Conservation (phyloP, 2,113 vertebrate genomes). For the Rana temporaria region DNA sequence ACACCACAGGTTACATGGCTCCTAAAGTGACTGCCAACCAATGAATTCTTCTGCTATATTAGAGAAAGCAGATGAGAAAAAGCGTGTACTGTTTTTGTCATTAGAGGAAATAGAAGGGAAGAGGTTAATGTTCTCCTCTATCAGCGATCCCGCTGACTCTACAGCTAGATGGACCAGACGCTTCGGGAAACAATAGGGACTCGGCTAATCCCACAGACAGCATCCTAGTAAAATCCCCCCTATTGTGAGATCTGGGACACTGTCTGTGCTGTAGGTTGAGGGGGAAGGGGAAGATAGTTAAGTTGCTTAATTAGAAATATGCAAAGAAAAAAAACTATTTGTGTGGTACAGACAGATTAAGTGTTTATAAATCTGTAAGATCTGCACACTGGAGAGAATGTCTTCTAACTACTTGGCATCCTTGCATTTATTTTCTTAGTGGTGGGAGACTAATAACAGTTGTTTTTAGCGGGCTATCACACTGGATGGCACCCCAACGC, state of each 20-base stretch:
- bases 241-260: conserved; percentile 53
- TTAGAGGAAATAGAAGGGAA: not conserved
- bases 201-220: conserved; percentile 35
- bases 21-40: not conserved
- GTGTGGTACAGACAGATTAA: no score
- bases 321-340: not conserved
- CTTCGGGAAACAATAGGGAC: conserved; percentile 50
- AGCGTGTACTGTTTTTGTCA: not conserved
- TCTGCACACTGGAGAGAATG: no score
- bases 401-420: no score
- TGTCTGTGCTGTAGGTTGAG: conserved; percentile 13
- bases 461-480: no score
- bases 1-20: not conserved
- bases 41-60: no score
- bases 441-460: no score
- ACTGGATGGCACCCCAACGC: no score
- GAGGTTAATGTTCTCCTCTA: conserved; percentile 40
- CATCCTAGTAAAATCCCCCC: conserved; percentile 40
- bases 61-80: no score
- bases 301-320: not conserved
- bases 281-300: not conserved
- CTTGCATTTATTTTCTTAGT: no score
- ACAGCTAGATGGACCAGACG: conserved; percentile 44
- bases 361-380: no score
- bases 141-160: conserved; percentile 50